phyloP scores from a whole-genome alignment of 2,113 vertebrate species.

The Malurus alboscapulatus region DNA sequence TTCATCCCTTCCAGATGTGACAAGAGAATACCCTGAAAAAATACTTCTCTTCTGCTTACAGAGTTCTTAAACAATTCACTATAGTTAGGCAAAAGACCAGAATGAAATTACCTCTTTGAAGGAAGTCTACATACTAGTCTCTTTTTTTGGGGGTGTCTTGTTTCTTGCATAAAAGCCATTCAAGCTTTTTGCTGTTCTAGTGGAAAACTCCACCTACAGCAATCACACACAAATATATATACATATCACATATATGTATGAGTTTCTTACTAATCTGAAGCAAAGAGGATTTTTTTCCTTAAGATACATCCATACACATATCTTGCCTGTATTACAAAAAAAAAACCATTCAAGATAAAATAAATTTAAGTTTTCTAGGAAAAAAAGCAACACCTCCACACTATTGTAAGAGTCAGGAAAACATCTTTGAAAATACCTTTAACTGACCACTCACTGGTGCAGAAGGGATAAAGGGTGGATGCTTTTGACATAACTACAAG shows the following conservation, averaged over 20 bases:
- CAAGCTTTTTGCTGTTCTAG: not conserved
- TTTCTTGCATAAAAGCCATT: not conserved
- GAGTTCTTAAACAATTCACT: not conserved
- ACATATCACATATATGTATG: no score
- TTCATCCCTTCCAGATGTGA: not conserved
- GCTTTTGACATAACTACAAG: not conserved
- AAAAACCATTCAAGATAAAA: not conserved
- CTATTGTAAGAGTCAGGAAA: not conserved
- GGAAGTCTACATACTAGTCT: not conserved
- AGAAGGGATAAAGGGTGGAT: not conserved
- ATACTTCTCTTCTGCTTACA: not conserved
- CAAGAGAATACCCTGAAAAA: not conserved
- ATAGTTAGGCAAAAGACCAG: not conserved
- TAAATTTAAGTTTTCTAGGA: not conserved
- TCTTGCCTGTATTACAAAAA: not conserved
- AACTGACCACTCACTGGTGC: not conserved
- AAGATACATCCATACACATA: not conserved
- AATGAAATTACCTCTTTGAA: not conserved
- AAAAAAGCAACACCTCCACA: not conserved
- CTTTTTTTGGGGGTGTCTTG: no score
- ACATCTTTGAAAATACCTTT: not conserved
- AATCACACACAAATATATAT: not conserved
- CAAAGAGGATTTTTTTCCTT: not conserved
- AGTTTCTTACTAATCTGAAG: not conserved
- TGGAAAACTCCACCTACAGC: not conserved